phyloP scores from a whole-genome alignment of 2,888 invertebrate species.

The Eupithecia exiguata region DNA sequence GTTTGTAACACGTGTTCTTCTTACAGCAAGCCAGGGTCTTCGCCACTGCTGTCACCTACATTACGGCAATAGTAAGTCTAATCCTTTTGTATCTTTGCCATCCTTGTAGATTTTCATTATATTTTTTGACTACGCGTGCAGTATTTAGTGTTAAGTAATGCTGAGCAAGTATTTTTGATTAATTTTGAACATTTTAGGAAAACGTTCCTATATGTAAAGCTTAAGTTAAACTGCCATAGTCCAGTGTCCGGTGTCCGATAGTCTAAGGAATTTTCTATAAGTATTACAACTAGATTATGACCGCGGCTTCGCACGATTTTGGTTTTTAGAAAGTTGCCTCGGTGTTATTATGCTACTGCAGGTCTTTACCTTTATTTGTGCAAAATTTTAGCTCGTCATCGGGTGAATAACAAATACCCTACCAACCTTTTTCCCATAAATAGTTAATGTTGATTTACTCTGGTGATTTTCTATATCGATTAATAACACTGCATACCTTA shows the following conservation, averaged over 20 bases:
- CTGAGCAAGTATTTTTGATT: background rate
- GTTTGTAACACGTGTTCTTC: constrained; percentile 16
- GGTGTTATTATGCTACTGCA: background rate
- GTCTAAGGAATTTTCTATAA: background rate
- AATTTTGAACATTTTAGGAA: background rate
- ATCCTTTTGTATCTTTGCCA: constrained; percentile 25
- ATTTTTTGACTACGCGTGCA: constrained; percentile 12
- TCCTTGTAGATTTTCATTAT: constrained; percentile 29
- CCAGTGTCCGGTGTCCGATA: background rate
- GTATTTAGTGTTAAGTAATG: background rate
- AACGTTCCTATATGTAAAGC: background rate
- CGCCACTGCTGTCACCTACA: constrained; percentile 56
- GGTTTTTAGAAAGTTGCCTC: background rate
- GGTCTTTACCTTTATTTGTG: background rate
- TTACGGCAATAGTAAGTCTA: constrained; percentile 60
- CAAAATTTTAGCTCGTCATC: background rate
- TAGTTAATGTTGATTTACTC: background rate
- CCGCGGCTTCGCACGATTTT: background rate
- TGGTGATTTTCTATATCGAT: constrained; percentile 5
- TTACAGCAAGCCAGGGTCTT: constrained; percentile 74
- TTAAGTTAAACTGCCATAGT: background rate
- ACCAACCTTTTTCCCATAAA: background rate
- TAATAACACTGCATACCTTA: no score
- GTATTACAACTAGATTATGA: background rate
- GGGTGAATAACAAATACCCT: background rate